Evolutionary conservation across 2,888 invertebrate species (phyloP).

Genomic region (Penaeus monodon): DNA sequence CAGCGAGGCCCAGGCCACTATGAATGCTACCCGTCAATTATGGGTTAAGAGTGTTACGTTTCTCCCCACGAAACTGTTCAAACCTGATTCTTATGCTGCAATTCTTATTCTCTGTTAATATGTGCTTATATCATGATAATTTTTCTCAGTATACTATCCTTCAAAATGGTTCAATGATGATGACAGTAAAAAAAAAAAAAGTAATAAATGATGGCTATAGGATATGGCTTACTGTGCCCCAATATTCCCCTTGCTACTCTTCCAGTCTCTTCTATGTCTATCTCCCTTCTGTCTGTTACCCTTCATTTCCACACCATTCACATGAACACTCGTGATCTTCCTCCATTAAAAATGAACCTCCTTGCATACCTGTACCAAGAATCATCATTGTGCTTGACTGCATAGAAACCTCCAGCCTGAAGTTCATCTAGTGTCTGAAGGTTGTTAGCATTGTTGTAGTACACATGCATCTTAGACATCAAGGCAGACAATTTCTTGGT

Average conservation of each 20-base stretch:
- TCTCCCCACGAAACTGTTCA: constrained; percentile 13
- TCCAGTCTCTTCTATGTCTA: background rate
- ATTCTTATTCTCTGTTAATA: background rate
- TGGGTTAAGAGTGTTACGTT: background rate
- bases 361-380: constrained; percentile 80
- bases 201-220: background rate
- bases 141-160: no score
- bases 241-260: no score
- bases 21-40: no score
- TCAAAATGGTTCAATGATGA: no score
- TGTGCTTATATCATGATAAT: no score
- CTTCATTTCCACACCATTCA: background rate
- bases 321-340: background rate
- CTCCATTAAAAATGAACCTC: background rate
- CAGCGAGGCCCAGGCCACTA: no score
- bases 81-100: background rate
- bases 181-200: no score
- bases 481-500: constrained; percentile 24
- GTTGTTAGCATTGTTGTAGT: constrained; percentile 28
- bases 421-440: constrained; percentile 66
- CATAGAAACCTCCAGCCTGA: constrained; percentile 77
- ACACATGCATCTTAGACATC: constrained; percentile 26
- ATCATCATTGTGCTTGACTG: constrained; percentile 77
- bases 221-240: no score
- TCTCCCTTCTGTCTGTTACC: background rate